Base-by-base conservation (phyloP, 2,888 invertebrate genomes). In the Nomada hirtipes region DNA sequence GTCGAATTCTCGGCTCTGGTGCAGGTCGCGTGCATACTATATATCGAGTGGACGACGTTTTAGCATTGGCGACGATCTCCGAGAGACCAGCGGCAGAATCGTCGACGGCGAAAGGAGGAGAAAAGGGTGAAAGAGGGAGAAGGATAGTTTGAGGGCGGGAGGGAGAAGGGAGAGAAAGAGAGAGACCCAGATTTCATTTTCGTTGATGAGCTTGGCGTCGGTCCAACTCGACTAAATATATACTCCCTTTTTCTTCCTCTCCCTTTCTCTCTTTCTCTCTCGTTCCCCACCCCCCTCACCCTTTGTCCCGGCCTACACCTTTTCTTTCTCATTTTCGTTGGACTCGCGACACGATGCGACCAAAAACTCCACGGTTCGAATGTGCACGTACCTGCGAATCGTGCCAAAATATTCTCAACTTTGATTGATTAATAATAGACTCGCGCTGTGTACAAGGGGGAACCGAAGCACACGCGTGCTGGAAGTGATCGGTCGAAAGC, bases 131-230 rank as follows among this genome's bases (percentile, higher is more conserved):
- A 64, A 18, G n/a, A 11, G 44, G 69, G 68, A 59, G 59, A 76
- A 47, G 72, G 71, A 80, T 10, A 18, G 59, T 11, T 13, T 60
- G 70, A 74, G 67, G 76, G 53, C 36, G 79, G 68, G 79, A 73
- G 82, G 47, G 79, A 55, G 79, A 73, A 83, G 83, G 67, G 83
- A 76, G 71, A 89, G 88, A 89, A 86, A 89, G 89, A 89, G 89
- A 89, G 87, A 91, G 93, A 92, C 93, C 93, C 91, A 93, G 93
- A 93, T 93, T 93, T 93, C 93, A 93, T 93, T 93, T 93, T 92
- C 92, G 93, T 93, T 93, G 93, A 93, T 92, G 93, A 93, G 93
- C 92, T 93, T 93, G 93, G 93, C 93, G 85, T 76, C 88, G 79
- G 86, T 92, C 92, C 93, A 93, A 89, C 89, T 84, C 90, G 90